A percentile compares a stretch with the other conserved stretches of the same genome.
These are phyloP conservation scores for Gastrophryne carolinensis DNA, from an alignment of 2,797 vertebrate genomes.

Conservation along the genomic window DNA sequence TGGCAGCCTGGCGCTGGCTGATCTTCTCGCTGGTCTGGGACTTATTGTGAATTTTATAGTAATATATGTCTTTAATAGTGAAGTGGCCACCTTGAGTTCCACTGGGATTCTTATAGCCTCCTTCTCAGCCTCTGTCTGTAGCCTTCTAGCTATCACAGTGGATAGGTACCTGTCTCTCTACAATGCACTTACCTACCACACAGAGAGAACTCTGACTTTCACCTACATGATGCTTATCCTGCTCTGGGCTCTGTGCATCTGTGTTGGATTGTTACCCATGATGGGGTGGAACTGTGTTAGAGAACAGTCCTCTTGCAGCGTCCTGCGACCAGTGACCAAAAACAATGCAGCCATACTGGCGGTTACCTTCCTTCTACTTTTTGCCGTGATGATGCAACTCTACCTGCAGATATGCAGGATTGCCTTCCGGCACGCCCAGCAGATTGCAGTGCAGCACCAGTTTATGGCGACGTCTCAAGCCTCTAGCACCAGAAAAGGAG, in stretches of 20 bases:
- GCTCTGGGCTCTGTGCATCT: slow-evolving; percentile 77
- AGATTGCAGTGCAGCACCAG: slow-evolving; percentile 91
- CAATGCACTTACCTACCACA: slow-evolving; percentile 89
- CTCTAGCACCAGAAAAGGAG: slow-evolving; percentile 81
- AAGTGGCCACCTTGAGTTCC: slow-evolving; percentile 75
- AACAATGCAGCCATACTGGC: slow-evolving; percentile 83
- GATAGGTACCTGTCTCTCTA: slow-evolving; percentile 90
- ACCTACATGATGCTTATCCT: slow-evolving; percentile 79
- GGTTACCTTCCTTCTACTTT: slow-evolving; percentile 83
- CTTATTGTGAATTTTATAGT: slow-evolving; percentile 85
- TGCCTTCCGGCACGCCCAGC: slow-evolving; percentile 87
- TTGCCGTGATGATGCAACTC: slow-evolving; percentile 88
- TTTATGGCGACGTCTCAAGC: slow-evolving; percentile 79
- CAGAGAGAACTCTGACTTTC: slow-evolving; percentile 80
- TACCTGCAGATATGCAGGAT: slow-evolving; percentile 91
- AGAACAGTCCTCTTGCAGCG: slow-evolving; percentile 79
- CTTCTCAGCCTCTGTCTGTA: slow-evolving; percentile 86
- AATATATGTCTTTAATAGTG: slow-evolving; percentile 73
- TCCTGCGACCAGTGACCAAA: slow-evolving; percentile 83
- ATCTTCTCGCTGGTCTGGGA: slow-evolving; percentile 83
- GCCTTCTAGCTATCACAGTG: slow-evolving; percentile 86
- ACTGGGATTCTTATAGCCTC: slow-evolving; percentile 81
- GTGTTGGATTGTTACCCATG: slow-evolving; percentile 77
- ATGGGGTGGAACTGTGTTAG: slow-evolving; percentile 88
- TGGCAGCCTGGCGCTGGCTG: slow-evolving; percentile 83